Base-by-base conservation (phyloP, 2,113 vertebrate species). In the Chascanopsetta lugubris region DNA sequence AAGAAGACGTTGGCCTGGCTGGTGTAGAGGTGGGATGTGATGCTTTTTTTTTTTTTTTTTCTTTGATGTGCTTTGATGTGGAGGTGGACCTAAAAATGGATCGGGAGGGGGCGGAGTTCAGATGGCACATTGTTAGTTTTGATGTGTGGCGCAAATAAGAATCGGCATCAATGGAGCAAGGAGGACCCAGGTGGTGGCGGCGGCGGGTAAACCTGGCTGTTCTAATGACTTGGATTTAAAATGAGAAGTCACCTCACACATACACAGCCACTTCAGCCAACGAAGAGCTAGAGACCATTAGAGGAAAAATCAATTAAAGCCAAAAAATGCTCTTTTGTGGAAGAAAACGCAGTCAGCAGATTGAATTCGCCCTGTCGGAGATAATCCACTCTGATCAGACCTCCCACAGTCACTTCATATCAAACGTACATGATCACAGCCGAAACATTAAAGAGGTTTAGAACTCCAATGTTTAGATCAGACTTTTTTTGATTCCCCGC, bases 61-160 rank as follows among this genome's bases (percentile, higher is more conserved):
- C 45, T 66, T 72, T 61, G 20, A n/a, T n/a, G n/a, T 25, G 24
- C 49, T 21, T 48, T 20, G 46, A 26, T 61, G 68, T 6, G 65
- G 71, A 69, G 84, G 84, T 40, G 71, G 80, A 53, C 70, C 77
- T 85, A 79, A 71, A 85, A 79, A 72, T 75, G 46, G 49, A 26
- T 38, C 17, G 11, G 26, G 45, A 25, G 27, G 49, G 45, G 46
- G 60, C 21, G 25, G 72, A 15, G 34, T 36, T 36, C 34, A 15
- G 67, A 55, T 55, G 53, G 17, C 36, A n/a, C 47, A 54, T 50
- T 76, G 58, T 49, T 55, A 21, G 56, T 66, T 67, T 42, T 61
- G 43, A 72, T 58, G 58, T 36, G 45, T 36, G 59, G 53, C n/a
- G n/a, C n/a, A n/a, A n/a, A n/a, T n/a, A n/a, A 36, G 63, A 62